phyloP scores from a whole-genome alignment of 2,888 invertebrate species.

The Hypena proboscidalis region DNA sequence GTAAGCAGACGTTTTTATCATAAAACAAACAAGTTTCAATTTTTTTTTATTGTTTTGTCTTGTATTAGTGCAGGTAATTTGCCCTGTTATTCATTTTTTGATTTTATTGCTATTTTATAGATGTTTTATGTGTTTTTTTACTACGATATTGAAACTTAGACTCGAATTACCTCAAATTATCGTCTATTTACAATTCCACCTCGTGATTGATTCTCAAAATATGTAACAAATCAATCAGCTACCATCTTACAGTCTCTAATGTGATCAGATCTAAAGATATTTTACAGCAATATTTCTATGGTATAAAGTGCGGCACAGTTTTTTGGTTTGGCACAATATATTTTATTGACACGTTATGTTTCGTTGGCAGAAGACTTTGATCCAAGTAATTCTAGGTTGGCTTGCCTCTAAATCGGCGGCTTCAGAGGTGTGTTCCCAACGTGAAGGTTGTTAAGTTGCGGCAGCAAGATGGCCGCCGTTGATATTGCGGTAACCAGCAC shows the following conservation, averaged over 20 bases:
- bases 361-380: slow-evolving; percentile 49
- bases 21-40: too few relatives aligned
- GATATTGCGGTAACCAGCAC: slow-evolving; percentile 90
- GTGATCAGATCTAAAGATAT: neutral
- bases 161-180: too few relatives aligned
- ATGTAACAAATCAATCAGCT: neutral
- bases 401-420: slow-evolving; percentile 65
- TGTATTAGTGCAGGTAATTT: too few relatives aligned
- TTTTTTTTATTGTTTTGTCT: too few relatives aligned
- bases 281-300: neutral
- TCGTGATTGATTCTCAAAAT: too few relatives aligned
- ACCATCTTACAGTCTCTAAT: neutral
- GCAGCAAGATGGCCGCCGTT: slow-evolving; percentile 91
- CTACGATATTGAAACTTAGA: too few relatives aligned
- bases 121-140: too few relatives aligned
- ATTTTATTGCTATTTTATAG: slow-evolving; percentile 17
- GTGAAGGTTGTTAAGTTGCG: slow-evolving; percentile 85
- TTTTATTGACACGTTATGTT: slow-evolving; percentile 41
- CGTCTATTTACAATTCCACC: too few relatives aligned
- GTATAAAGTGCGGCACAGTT: slow-evolving; percentile 10
- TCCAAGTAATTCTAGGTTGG: slow-evolving; percentile 22
- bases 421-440: slow-evolving; percentile 79
- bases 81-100: too few relatives aligned
- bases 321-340: slow-evolving; percentile 35
- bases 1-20: too few relatives aligned